These are phyloP conservation scores for Dinothrombium tinctorium DNA, from an alignment of 1,140 invertebrate genomes.

Conservation along the genomic window DNA sequence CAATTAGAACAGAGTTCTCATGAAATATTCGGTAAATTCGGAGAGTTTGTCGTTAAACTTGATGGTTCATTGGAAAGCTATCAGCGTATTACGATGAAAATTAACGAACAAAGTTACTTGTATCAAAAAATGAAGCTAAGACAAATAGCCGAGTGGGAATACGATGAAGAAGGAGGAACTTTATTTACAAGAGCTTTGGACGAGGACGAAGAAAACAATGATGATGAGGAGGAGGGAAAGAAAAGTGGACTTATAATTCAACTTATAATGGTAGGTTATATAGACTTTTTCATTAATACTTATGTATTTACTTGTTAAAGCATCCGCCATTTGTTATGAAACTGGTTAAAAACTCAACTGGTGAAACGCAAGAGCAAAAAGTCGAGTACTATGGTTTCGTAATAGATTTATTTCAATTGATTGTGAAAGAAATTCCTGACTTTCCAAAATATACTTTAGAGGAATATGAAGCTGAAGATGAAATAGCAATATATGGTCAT, in stretches of 20 bases:
- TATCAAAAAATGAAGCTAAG: too few species aligned
- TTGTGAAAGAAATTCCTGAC: neutral
- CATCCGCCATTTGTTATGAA: constrained; percentile 3
- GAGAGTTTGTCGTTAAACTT: neutral
- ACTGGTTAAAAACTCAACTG: neutral
- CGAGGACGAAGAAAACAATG: neutral
- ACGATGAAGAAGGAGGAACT: neutral
- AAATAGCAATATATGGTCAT: neutral
- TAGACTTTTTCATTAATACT: neutral
- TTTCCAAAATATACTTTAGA: constrained; percentile 1
- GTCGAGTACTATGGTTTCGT: constrained; percentile 2
- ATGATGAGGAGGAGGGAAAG: neutral
- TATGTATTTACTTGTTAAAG: neutral
- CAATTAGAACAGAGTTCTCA: too few species aligned
- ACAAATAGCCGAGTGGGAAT: too few species aligned
- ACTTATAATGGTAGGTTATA: neutral
- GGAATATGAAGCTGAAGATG: neutral
- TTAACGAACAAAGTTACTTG: too few species aligned
- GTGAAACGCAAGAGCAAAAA: neutral
- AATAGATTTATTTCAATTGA: neutral
- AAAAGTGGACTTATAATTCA: neutral
- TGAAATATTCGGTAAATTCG: neutral
- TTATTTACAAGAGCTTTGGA: neutral
- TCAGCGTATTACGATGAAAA: too few species aligned
- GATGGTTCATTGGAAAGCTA: too few species aligned